phyloP scores from a whole-genome alignment of 1,140 invertebrate genomes.

The Heliothis virescens region DNA sequence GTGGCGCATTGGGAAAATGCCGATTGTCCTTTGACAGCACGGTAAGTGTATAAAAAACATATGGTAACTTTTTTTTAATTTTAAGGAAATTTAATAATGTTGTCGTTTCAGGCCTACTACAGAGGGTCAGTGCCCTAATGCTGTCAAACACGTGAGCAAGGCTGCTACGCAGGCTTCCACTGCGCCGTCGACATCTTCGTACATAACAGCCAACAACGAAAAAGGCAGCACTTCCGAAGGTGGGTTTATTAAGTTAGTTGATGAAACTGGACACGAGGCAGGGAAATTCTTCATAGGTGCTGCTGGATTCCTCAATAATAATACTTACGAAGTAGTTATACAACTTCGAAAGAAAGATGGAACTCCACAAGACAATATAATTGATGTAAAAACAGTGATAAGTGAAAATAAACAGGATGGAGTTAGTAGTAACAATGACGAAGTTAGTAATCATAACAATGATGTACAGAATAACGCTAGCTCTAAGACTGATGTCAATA shows the following conservation, averaged over 20 bases:
- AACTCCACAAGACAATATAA: constrained; percentile 8
- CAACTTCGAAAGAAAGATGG: constrained; percentile 77
- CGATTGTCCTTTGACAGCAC: background rate
- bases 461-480: background rate
- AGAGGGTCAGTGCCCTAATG: background rate
- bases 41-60: background rate
- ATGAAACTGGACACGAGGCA: constrained; percentile 65
- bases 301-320: constrained; percentile 75
- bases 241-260: constrained; percentile 68
- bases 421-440: background rate
- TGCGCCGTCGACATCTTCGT: constrained; percentile 68
- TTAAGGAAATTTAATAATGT: background rate
- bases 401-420: constrained; percentile 10
- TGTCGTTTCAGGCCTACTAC: background rate
- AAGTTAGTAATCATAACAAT: background rate
- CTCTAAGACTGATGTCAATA: background rate
- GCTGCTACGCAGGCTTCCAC: constrained; percentile 55
- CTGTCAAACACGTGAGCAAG: constrained; percentile 2
- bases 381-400: background rate
- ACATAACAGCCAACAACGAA: constrained; percentile 66
- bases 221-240: constrained; percentile 57
- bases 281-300: constrained; percentile 80
- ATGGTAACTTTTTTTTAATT: background rate
- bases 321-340: constrained; percentile 81
- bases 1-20: background rate